A percentile compares a stretch with the other conserved stretches of the same genome.
Conservation (phyloP, 2,797 vertebrate genomes). For the Trachurus trachurus region DNA sequence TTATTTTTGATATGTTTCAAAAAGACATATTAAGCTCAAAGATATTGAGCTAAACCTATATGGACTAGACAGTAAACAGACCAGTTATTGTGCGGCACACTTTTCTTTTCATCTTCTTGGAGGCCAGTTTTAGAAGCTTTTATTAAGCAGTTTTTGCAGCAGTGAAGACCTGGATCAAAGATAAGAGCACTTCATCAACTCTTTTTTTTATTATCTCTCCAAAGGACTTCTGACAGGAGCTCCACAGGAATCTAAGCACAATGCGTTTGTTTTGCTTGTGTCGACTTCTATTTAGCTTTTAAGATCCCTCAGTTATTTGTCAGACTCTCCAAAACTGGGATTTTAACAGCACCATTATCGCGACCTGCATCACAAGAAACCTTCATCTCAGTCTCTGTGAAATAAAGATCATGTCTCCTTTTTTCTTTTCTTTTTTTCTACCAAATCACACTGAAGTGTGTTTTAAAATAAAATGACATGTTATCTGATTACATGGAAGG, state of each 20-base stretch:
- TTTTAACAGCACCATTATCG: slow-evolving; percentile 20
- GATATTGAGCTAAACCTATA: slow-evolving; percentile 28
- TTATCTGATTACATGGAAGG: neutral
- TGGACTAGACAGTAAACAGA: slow-evolving; percentile 33
- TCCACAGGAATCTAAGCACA: slow-evolving; percentile 35
- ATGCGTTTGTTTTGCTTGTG: slow-evolving; percentile 45
- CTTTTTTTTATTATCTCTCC: slow-evolving; percentile 69
- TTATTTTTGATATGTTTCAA: slow-evolving; percentile 33
- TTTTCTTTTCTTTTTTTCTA: no score
- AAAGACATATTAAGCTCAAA: slow-evolving; percentile 13
- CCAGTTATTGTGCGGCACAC: slow-evolving; percentile 35
- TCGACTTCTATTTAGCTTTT: slow-evolving; percentile 21
- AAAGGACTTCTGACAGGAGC: slow-evolving; percentile 65
- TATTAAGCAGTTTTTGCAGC: slow-evolving; percentile 46
- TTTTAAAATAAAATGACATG: neutral
- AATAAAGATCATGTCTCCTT: neutral
- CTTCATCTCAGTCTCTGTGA: neutral
- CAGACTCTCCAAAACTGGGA: slow-evolving; percentile 15
- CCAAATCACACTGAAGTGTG: neutral
- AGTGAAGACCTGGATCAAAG: slow-evolving; percentile 67
- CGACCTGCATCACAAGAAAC: slow-evolving; percentile 25
- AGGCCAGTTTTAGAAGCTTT: slow-evolving; percentile 48
- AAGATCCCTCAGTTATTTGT: slow-evolving; percentile 43
- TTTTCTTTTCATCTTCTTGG: slow-evolving; percentile 23
- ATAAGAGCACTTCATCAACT: slow-evolving; percentile 60